These are phyloP conservation scores for Bombyx mori DNA, from an alignment of 1,140 invertebrate genomes.

Conservation along the genomic window DNA sequence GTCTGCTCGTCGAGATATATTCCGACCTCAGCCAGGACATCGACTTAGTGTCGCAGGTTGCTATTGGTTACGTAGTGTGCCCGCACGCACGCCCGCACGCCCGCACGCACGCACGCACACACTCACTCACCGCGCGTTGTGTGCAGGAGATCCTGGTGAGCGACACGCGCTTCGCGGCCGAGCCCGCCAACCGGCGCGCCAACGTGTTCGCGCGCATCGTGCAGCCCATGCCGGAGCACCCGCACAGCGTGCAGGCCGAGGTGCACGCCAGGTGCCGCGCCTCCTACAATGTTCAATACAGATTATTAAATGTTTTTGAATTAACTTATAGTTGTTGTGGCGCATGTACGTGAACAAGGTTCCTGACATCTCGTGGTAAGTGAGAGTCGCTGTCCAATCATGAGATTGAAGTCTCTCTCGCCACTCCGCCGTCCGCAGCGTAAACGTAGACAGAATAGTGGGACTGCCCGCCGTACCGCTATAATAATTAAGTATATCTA, in stretches of 20 bases:
- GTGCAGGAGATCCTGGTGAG: conserved; percentile 84
- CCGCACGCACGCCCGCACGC: too few species aligned
- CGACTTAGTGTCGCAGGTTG: conserved; percentile 87
- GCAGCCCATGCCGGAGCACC: conserved; percentile 78
- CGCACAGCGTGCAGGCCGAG: conserved; percentile 85
- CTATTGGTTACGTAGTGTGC: neutral
- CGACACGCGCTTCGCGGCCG: conserved; percentile 83
- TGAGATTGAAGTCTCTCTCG: too few species aligned
- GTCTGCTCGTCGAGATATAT: conserved; percentile 85
- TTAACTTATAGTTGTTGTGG: too few species aligned
- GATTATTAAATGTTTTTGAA: too few species aligned
- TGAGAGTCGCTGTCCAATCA: too few species aligned
- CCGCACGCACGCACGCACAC: too few species aligned
- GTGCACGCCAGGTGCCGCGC: conserved; percentile 77
- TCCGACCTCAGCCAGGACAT: conserved; percentile 93
- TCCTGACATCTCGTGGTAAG: too few species aligned
- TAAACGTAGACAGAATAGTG: too few species aligned
- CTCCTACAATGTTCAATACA: neutral
- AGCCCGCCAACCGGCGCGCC: conserved; percentile 78
- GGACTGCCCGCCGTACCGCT: too few species aligned
- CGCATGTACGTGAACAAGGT: too few species aligned
- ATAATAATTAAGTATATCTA: too few species aligned
- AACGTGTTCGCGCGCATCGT: conserved; percentile 94
- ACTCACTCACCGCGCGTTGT: neutral
- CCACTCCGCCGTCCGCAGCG: too few species aligned